Evolutionary conservation across 2,113 vertebrate species (phyloP).

Genomic region (Aythya baeri): DNA sequence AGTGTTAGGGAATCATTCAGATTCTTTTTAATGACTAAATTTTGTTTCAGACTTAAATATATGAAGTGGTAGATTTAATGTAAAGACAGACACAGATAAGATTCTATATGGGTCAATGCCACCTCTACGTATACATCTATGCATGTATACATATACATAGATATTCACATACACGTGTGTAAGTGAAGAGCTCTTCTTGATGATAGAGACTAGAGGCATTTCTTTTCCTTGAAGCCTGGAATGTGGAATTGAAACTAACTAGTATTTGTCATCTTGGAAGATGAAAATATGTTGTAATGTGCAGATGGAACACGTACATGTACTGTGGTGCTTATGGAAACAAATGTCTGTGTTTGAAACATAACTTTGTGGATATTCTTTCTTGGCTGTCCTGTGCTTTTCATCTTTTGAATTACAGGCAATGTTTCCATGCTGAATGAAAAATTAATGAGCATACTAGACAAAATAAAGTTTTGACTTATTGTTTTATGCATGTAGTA

Average conservation of each 20-base stretch:
- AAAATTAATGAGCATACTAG: background rate
- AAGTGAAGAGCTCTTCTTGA: slow-evolving; percentile 23
- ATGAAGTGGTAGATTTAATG: background rate
- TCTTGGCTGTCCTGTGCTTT: background rate
- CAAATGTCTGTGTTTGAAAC: background rate
- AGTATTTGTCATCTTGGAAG: background rate
- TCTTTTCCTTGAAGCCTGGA: background rate
- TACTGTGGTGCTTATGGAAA: background rate
- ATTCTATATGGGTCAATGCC: background rate
- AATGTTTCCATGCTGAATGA: background rate
- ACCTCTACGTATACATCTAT: background rate
- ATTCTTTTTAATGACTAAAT: background rate
- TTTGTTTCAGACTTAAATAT: slow-evolving; percentile 23
- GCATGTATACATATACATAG: too few relatives aligned
- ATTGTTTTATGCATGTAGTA: background rate
- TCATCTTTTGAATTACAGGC: background rate
- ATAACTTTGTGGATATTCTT: background rate
- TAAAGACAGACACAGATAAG: background rate
- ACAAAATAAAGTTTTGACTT: background rate
- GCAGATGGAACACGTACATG: background rate
- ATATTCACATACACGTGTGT: background rate
- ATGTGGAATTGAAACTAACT: background rate
- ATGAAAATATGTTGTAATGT: background rate
- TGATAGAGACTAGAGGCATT: background rate
- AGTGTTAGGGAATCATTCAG: background rate